phyloP scores from a whole-genome alignment of 2,797 vertebrate species.

The Delichon dasypus region DNA sequence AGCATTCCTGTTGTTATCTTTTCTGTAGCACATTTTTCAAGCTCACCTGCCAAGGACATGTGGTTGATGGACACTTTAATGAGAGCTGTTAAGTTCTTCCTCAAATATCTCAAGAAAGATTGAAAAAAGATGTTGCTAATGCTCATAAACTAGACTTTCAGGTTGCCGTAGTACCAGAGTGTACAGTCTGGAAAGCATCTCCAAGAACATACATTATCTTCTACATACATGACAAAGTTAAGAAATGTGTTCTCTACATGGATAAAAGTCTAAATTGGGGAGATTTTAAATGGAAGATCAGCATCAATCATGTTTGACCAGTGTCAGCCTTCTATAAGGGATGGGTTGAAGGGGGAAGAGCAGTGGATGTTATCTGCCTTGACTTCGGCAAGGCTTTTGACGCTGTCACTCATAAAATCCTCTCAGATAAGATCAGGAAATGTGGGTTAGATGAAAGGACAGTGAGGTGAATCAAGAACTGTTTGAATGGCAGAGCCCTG shows the following conservation, averaged over 20 bases:
- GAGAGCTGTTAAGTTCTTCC: neutral
- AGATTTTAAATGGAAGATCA: neutral
- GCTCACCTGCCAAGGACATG: neutral
- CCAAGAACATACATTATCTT: neutral
- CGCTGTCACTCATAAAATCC: neutral
- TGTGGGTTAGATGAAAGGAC: neutral
- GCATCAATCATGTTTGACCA: neutral
- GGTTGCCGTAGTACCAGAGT: neutral
- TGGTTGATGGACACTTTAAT: neutral
- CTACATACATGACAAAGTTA: neutral
- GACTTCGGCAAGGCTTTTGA: rapidly evolving
- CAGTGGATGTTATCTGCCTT: neutral
- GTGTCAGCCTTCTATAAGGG: neutral
- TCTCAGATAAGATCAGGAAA: neutral
- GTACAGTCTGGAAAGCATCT: neutral
- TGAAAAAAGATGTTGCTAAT: neutral
- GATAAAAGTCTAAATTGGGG: neutral
- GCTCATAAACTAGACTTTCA: neutral
- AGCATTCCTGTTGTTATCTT: neutral
- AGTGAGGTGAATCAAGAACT: neutral
- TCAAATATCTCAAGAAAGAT: neutral
- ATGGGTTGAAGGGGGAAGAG: neutral
- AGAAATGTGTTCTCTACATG: neutral
- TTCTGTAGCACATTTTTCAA: neutral
- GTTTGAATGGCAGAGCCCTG: neutral